A percentile compares a stretch with the other conserved stretches of the same genome.
Conservation (phyloP, 2,113 vertebrate genomes). For the Sarotherodon lohbergeri region DNA sequence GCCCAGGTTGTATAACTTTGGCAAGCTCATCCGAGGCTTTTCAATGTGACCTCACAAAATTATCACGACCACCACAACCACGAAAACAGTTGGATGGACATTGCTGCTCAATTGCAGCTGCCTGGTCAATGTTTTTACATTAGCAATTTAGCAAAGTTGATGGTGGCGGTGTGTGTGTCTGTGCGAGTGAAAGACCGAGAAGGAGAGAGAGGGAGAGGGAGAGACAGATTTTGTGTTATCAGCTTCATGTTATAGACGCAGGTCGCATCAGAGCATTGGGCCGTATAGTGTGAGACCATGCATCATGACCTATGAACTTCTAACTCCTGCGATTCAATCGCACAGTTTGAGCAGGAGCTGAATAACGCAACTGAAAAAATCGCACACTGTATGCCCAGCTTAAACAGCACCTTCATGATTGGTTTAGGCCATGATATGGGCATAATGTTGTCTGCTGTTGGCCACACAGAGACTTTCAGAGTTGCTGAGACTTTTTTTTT, state of each 20-base stretch:
- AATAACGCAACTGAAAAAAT: not conserved
- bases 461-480: not conserved
- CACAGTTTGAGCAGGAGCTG: not conserved
- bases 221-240: not conserved
- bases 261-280: not conserved
- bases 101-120: too few relatives aligned
- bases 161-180: accelerated
- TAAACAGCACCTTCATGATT: not conserved
- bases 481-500: not conserved
- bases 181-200: not conserved
- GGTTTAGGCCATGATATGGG: too few relatives aligned
- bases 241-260: not conserved
- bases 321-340: not conserved
- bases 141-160: not conserved
- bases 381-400: not conserved
- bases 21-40: too few relatives aligned
- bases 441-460: not conserved
- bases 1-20: too few relatives aligned
- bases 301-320: not conserved
- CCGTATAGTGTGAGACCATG: not conserved
- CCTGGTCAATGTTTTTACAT: too few relatives aligned
- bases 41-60: too few relatives aligned
- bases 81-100: too few relatives aligned
- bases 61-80: too few relatives aligned
- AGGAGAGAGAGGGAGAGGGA: not conserved